Percentiles rank a stretch among this genome's conserved stretches.
These are phyloP conservation scores for Ceriagrion tenellum DNA, from an alignment of 2,888 invertebrate species.

Conservation along the genomic window DNA sequence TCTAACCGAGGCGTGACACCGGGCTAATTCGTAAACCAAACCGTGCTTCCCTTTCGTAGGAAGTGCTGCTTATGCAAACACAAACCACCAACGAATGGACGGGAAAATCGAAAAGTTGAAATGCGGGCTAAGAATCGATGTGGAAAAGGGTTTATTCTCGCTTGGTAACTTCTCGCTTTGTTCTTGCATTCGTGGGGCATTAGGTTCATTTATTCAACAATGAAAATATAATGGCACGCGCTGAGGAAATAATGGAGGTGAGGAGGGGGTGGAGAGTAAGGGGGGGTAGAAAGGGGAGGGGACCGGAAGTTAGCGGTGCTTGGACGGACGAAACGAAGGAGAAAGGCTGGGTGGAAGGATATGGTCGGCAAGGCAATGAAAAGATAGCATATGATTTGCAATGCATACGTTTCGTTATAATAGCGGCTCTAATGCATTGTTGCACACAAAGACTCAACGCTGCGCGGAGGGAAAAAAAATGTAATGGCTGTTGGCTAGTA, in stretches of 20 bases:
- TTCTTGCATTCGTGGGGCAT: not conserved
- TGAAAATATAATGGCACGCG: not conserved
- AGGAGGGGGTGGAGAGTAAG: too few species aligned
- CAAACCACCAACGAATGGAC: not conserved
- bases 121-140: not conserved
- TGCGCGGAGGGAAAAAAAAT: not conserved
- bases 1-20: not conserved
- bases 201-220: conserved; percentile 5
- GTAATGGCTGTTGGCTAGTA: not conserved
- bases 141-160: not conserved
- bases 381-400: conserved; percentile 32
- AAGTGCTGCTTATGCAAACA: not conserved
- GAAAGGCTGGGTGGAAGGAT: not conserved
- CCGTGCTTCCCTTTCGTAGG: not conserved
- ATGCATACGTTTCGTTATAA: not conserved
- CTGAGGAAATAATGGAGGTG: not conserved
- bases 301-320: conserved; percentile 27
- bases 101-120: not conserved
- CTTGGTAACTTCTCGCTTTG: not conserved
- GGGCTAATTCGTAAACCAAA: not conserved
- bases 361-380: not conserved
- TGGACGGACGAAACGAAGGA: not conserved
- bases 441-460: not conserved
- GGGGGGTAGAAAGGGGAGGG: not conserved
- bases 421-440: not conserved